phyloP scores from a whole-genome alignment of 2,797 vertebrate species.

The Eupleurogrammus muticus region DNA sequence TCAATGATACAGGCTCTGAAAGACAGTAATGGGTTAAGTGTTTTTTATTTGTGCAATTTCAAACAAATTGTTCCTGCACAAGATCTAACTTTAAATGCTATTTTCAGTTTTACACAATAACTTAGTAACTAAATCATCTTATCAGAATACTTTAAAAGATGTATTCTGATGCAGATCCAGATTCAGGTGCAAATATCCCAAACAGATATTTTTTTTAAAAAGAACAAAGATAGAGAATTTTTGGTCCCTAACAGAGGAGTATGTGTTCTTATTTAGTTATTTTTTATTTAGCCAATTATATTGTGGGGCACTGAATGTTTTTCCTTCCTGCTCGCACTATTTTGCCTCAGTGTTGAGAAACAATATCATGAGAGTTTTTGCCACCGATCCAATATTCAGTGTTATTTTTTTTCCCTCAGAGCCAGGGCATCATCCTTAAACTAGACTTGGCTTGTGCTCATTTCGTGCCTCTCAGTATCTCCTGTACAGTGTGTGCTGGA shows the following conservation, averaged over 20 bases:
- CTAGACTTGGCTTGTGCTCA: constrained; percentile 14
- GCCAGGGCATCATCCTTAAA: background rate
- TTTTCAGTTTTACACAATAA: background rate
- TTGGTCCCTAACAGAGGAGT: constrained; percentile 20
- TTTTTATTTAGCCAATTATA: constrained; percentile 31
- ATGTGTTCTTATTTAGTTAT: constrained; percentile 3
- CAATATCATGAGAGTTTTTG: constrained; percentile 2
- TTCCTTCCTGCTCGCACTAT: constrained; percentile 5
- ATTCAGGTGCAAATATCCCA: constrained; percentile 6
- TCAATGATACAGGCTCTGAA: no score
- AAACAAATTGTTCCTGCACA: background rate
- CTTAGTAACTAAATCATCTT: background rate
- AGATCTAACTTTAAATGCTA: background rate
- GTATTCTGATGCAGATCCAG: background rate
- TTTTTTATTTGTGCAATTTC: background rate
- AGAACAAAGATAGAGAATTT: constrained; percentile 7
- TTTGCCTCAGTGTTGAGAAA: constrained; percentile 3
- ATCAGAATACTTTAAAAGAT: background rate
- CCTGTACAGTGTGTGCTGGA: background rate
- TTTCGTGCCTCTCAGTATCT: background rate
- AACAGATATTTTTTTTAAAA: constrained; percentile 23
- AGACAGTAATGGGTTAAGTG: no score
- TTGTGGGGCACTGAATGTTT: constrained; percentile 12
- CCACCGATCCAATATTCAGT: background rate
- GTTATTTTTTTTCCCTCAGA: constrained; percentile 13